Conservation (phyloP, 2,113 vertebrate species). For the Brachyhypopomus occidentalis region DNA sequence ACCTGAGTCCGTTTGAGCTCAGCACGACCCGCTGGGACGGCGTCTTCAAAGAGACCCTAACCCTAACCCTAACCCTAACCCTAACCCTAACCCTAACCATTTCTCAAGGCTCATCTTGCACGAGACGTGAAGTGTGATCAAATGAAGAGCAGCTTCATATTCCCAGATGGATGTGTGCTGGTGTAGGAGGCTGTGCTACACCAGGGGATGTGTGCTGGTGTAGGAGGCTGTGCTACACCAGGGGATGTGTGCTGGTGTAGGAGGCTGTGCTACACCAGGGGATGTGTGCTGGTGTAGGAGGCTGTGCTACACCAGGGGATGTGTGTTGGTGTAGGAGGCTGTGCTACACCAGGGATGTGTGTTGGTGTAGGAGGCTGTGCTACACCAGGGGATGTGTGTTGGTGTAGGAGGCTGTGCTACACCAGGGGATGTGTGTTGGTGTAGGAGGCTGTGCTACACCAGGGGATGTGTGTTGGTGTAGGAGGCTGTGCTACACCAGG, state of each 20-base stretch:
- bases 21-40: slow-evolving; percentile 54
- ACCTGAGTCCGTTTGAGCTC: slow-evolving; percentile 66
- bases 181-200: neutral
- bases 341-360: no score
- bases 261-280: neutral
- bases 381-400: neutral
- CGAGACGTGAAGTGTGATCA: neutral
- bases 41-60: slow-evolving; percentile 64
- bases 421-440: neutral
- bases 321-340: no score
- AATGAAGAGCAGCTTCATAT: neutral
- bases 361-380: neutral
- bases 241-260: neutral
- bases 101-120: neutral
- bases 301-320: neutral
- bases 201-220: neutral
- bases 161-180: neutral
- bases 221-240: neutral
- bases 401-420: no score
- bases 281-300: neutral
- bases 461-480: neutral
- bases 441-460: neutral
- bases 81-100: no score
- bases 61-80: no score
- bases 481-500: no score